Evolutionary conservation across 2,888 invertebrate genomes (phyloP).

Genomic region (Exephanes ischioxanthus): DNA sequence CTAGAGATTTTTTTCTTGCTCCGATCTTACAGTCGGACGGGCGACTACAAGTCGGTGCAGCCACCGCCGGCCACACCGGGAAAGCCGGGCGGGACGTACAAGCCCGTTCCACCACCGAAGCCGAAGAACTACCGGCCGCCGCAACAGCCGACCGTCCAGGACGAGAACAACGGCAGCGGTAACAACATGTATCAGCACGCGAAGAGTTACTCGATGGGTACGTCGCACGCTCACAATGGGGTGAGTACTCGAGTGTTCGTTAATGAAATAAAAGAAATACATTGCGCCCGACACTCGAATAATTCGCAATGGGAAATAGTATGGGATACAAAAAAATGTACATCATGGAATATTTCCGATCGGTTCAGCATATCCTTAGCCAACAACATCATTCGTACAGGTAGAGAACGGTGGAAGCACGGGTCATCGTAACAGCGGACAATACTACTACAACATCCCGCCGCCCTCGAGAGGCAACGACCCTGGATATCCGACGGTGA

Average conservation of each 20-base stretch:
- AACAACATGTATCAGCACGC: constrained; percentile 85
- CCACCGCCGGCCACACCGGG: constrained; percentile 79
- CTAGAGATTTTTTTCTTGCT: constrained; percentile 73
- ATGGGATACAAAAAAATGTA: constrained; percentile 18
- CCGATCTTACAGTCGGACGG: constrained; percentile 78
- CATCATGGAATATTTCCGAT: constrained; percentile 59
- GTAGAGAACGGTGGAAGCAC: constrained; percentile 85
- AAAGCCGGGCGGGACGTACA: constrained; percentile 87
- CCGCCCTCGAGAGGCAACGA: constrained; percentile 80
- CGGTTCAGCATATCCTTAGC: constrained; percentile 64
- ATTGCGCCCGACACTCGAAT: not conserved
- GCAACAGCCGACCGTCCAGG: constrained; percentile 82
- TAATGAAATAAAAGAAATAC: not conserved
- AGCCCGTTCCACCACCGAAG: constrained; percentile 96
- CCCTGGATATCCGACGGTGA: constrained; percentile 74
- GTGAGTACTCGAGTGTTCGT: constrained; percentile 75
- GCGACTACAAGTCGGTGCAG: constrained; percentile 83
- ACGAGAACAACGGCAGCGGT: constrained; percentile 79
- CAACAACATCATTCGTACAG: constrained; percentile 72
- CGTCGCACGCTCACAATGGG: constrained; percentile 86
- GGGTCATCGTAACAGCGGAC: constrained; percentile 85
- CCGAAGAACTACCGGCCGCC: constrained; percentile 96
- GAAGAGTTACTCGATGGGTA: constrained; percentile 85
- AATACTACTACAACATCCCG: constrained; percentile 86
- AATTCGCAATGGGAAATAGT: not conserved